phyloP scores from a whole-genome alignment of 2,797 vertebrate species.

The Semotilus atromaculatus region DNA sequence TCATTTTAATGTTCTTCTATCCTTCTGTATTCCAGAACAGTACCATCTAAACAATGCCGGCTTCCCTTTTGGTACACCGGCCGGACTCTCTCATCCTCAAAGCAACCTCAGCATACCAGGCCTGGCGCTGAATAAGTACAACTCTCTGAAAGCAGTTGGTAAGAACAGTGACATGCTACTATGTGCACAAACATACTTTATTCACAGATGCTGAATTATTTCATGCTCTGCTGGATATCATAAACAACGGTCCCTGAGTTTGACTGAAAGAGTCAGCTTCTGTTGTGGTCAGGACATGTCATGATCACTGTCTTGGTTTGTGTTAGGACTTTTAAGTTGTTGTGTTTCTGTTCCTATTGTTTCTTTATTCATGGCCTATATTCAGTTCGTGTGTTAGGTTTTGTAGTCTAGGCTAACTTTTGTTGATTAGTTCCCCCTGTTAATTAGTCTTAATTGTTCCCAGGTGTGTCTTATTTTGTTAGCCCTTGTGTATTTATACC shows the following conservation, averaged over 20 bases:
- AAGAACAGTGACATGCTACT: slow-evolving; percentile 66
- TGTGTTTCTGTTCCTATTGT: background rate
- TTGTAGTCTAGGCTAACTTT: too few relatives aligned
- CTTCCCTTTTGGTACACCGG: slow-evolving; percentile 68
- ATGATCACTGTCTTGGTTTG: background rate
- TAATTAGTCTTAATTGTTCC: too few relatives aligned
- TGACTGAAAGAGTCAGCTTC: slow-evolving; percentile 41
- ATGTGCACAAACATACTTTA: background rate
- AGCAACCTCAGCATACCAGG: slow-evolving; percentile 78
- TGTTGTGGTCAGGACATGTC: slow-evolving; percentile 15
- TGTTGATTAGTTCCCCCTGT: too few relatives aligned
- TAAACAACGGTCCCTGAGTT: slow-evolving; percentile 6
- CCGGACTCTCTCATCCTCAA: slow-evolving; percentile 78
- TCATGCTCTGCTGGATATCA: background rate
- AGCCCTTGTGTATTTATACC: too few relatives aligned
- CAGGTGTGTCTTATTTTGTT: too few relatives aligned
- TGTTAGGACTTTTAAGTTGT: background rate
- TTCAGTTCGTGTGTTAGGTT: too few relatives aligned
- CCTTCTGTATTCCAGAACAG: slow-evolving; percentile 78
- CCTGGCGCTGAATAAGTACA: slow-evolving; percentile 81
- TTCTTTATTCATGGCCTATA: background rate
- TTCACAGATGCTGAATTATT: slow-evolving; percentile 14
- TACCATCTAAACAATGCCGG: slow-evolving; percentile 83
- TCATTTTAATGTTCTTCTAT: background rate
- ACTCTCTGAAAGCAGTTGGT: slow-evolving; percentile 89